Evolutionary conservation across 2,888 invertebrate genomes (phyloP), one percentile per base, ranked within the genome.

Genomic region (Drepana falcataria): DNA sequence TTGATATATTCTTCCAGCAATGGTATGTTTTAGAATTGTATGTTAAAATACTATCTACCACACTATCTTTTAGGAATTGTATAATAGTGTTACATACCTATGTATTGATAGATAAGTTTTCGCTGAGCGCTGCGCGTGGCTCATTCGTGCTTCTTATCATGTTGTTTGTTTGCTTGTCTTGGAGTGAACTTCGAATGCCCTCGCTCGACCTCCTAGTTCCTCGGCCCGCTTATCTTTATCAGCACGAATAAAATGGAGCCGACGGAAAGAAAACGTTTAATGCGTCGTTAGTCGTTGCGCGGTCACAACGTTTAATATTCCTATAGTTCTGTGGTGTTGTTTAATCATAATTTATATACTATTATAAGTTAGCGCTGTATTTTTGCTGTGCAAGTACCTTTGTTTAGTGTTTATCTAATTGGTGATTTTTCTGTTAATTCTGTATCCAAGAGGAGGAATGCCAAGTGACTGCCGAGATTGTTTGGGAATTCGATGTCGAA

Each of bases 401-500:
- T 52, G 49, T 55, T 60, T 62, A 59, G 64, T 69, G 69, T 69
- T 64, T 76, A 72, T 71, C 77, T 77, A 73, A 79, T 68, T 72
- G 72, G 85, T 87, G 77, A 79, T 86, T 91, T 90, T 87, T 79
- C 77, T 73, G 63, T 81, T 74, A 71, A 90, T 79, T 82, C 85
- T 88, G 89, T 81, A 87, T 85, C 83, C 90, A 91, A 89, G 89
- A 91, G 76, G 85, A 91, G 91, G 91, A 90, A 92, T 92, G 91
- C 91, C 81, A 93, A 94, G 93, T 92, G 94, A 94, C 92, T 94
- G 94, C 86, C 94, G 94, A 85, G 95, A 95, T 87, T 95, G 95
- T 94, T 93, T 96, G 93, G 96, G 95, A 93, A 95, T 96, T 92
- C 95, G 96, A 91, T 94, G 93, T 93, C 96, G 96, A 92, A 95